These are phyloP conservation scores for Drosophila yakuba DNA, from an alignment of 1,140 invertebrate species.

Conservation along the genomic window DNA sequence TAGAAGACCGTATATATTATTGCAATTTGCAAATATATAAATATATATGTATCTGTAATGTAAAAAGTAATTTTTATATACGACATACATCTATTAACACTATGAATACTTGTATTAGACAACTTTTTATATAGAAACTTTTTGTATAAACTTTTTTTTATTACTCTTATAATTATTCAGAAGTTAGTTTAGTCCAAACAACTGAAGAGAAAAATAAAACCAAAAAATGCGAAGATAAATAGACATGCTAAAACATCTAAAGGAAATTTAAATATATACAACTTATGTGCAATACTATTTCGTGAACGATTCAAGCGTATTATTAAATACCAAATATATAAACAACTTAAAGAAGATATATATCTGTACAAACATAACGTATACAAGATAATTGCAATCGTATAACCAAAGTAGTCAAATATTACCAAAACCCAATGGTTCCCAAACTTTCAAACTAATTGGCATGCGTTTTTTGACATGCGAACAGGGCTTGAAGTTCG, in stretches of 20 bases:
- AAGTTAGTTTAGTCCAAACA: constrained; percentile 49
- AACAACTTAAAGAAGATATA: constrained; percentile 26
- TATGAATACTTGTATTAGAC: constrained; percentile 72
- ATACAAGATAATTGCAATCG: constrained; percentile 64
- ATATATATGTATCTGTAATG: constrained; percentile 36
- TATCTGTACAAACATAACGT: constrained; percentile 51
- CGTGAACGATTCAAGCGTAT: constrained; percentile 55
- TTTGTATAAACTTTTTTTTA: constrained; percentile 80
- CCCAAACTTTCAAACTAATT: constrained; percentile 28
- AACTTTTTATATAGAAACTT: constrained; percentile 77
- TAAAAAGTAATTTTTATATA: constrained; percentile 48
- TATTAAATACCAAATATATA: constrained; percentile 42
- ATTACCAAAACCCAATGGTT: constrained; percentile 28
- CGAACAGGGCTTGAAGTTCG: constrained; percentile 24
- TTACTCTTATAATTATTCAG: constrained; percentile 55
- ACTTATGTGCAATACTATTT: constrained; percentile 81
- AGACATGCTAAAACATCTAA: constrained; percentile 52
- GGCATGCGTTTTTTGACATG: constrained; percentile 48
- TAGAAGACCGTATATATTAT: constrained; percentile 24
- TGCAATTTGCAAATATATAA: constrained; percentile 12
- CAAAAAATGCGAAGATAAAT: constrained; percentile 13
- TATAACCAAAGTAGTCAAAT: constrained; percentile 77
- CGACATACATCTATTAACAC: constrained; percentile 42
- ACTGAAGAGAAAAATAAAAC: constrained; percentile 39
- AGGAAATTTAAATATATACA: constrained; percentile 56